Base-by-base conservation (phyloP, 2,113 vertebrate genomes). In the Mesembrinibis cayennensis region DNA sequence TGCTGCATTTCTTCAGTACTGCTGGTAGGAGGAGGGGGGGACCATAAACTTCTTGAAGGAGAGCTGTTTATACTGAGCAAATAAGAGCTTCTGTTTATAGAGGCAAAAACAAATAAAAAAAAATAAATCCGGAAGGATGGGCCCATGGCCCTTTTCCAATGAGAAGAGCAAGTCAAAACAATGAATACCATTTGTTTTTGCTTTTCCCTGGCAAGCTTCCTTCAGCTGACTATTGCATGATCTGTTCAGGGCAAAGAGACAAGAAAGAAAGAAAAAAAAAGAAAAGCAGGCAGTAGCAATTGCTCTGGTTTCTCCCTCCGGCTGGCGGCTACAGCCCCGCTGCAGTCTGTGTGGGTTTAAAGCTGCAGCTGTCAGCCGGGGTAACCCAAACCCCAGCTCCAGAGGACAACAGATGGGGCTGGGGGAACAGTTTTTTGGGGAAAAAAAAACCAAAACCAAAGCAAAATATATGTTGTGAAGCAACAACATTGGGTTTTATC, bases 71-170 rank as follows among this genome's bases (percentile, higher is more conserved):
- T 94, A 74, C 49, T 55, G 74, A 87, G 65, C 52, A 91, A 97
- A 82, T 91, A 93, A 91, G 73, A 87, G 96, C 94, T 97, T 87
- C 95, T 95, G 89, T 96, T 97, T 94, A 93, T 89, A 94, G 78
- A 96, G 89, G 89, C 89, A 94, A 91, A 95, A 96, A 16, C 30
- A 95, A 85, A 93, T 72, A 4, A 14, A 56, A 83, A 82, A 92
- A 82, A 67, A 67, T 25, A 70, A 93, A 69, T 80, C 80, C 53
- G 49, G 93, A 95, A 96, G 91, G 91, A 95, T 95, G 70, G 94
- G 91, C 58, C 71, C 22, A 6, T 92, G 95, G 93, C 87, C 13
- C 42, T 89, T 85, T 92, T 89, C 94, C 94, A 97, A 22, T 5
- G 47, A 90, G 83, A 93, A 90, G 84, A 96, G 81, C 81, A 78